phyloP scores from a whole-genome alignment of 2,113 vertebrate genomes.

The Trichomycterus rosablanca region DNA sequence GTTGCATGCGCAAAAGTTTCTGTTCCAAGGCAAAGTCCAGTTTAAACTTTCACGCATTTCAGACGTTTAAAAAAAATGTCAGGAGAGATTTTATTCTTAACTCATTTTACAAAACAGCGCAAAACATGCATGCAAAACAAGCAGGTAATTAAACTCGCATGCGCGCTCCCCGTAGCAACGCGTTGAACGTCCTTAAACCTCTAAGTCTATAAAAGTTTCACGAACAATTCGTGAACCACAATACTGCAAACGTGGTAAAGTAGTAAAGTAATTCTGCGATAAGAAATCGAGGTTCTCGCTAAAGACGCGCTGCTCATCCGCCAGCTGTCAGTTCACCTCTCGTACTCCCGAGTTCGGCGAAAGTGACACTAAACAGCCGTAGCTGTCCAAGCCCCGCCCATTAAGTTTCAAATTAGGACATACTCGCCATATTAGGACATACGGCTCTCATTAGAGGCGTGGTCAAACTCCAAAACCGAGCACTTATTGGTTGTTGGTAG shows the following conservation, averaged over 20 bases:
- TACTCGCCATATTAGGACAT: constrained; percentile 58
- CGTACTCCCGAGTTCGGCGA: constrained; percentile 60
- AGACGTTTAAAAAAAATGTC: not conserved
- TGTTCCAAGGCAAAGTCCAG: not conserved
- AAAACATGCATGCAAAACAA: not conserved
- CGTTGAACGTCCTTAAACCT: not conserved
- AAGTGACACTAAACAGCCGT: constrained; percentile 64
- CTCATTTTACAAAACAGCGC: too few relatives aligned
- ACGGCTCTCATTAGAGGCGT: constrained; percentile 31
- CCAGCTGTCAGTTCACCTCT: constrained; percentile 49
- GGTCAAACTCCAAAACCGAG: not conserved
- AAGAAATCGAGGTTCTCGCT: constrained; percentile 15
- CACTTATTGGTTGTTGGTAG: constrained; percentile 52
- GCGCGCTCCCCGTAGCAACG: constrained; percentile 2
- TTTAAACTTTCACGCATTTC: not conserved
- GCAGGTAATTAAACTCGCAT: constrained; percentile 31
- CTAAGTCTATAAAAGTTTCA: not conserved
- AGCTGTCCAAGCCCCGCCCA: constrained; percentile 45
- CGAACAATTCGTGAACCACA: constrained; percentile 20
- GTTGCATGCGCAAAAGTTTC: too few relatives aligned
- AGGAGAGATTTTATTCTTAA: too few relatives aligned
- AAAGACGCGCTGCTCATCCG: constrained; percentile 45
- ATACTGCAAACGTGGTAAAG: constrained; percentile 10
- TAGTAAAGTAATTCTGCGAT: not conserved
- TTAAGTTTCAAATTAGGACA: constrained; percentile 62